Evolutionary conservation across 2,888 invertebrate species (phyloP), one percentile per base, ranked within the genome.

Genomic region (Acleris holmiana): DNA sequence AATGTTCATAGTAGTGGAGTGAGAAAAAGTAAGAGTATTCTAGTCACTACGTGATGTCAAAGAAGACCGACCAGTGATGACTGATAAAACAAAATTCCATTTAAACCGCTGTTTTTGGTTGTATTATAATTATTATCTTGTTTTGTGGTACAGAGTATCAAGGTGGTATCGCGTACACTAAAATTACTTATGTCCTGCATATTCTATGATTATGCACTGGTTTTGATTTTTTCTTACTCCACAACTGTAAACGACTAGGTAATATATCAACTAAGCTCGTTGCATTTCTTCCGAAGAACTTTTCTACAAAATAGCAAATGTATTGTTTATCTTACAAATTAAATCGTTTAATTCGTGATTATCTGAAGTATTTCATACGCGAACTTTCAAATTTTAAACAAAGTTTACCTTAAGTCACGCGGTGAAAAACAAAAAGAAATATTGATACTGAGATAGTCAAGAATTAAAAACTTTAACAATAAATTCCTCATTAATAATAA

Each of bases 221-320:
- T 53, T 19, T 8, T 19, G 17, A 17, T 13, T 44, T 41, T 18
- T 41, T 41, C 57, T 53, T 47, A 41, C 64, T 64, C 58, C 48
- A 54, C 53, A 59, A 54, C 58, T 41, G 18, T 23, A 41, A 47
- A 40, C 51, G 48, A 41, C 25, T 58, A 58, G 64, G n/a, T 58
- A 21, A 41, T 41, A 55, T 59, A 64, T 19, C 18, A 46, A 54
- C 3, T 64, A 64, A 64, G 48, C 64, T 64, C 64, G 64, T 64
- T 64, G 58, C 40, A 64, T 64, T 64, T 64, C 64, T 64, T 64
- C 64, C 64, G 58, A 64, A 49, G 13, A 53, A 64, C 58, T 64
- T 64, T 64, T 64, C 64, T 64, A 64, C 64, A 46, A 54, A 51
- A 59, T 64, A 64, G 64, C 41, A 17, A 64, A 59, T 58, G 25